A percentile compares a stretch with the other conserved stretches of the same genome.
These are phyloP conservation scores for Sterna hirundo DNA, from an alignment of 2,113 vertebrate genomes.

Conservation along the genomic window DNA sequence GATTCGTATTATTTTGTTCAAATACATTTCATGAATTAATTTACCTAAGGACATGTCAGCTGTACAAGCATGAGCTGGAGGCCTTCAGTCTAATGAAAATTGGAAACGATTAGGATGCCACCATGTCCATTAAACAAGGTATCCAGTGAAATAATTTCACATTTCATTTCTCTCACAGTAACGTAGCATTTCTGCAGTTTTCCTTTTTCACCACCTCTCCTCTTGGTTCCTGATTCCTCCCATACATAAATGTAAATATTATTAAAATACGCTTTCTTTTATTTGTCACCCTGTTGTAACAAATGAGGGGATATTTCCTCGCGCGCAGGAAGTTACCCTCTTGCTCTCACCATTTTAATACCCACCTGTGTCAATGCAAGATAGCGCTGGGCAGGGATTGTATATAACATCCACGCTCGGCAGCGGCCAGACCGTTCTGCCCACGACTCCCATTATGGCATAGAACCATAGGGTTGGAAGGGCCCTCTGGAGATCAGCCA, in stretches of 20 bases:
- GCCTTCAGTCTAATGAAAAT: background rate
- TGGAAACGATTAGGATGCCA: background rate
- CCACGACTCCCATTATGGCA: accelerated
- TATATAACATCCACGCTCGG: background rate
- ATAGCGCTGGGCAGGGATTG: background rate
- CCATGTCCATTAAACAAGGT: background rate
- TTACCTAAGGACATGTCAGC: background rate
- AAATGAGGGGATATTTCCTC: background rate
- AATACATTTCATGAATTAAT: background rate
- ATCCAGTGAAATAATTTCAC: background rate
- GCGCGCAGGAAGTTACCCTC: background rate
- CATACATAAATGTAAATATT: background rate
- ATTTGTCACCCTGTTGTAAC: background rate
- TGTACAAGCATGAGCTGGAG: background rate
- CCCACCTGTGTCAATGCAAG: background rate
- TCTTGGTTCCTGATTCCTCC: background rate
- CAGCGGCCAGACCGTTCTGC: background rate
- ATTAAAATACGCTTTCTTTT: background rate
- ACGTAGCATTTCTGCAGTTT: background rate
- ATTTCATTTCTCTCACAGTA: background rate
- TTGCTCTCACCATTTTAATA: background rate
- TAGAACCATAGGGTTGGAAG: no score
- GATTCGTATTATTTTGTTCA: background rate
- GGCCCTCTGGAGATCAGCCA: no score
- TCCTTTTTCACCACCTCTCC: background rate